Evolutionary conservation across 2,113 vertebrate genomes (phyloP), one percentile per base, ranked within the genome.

Genomic region (Python bivittatus): DNA sequence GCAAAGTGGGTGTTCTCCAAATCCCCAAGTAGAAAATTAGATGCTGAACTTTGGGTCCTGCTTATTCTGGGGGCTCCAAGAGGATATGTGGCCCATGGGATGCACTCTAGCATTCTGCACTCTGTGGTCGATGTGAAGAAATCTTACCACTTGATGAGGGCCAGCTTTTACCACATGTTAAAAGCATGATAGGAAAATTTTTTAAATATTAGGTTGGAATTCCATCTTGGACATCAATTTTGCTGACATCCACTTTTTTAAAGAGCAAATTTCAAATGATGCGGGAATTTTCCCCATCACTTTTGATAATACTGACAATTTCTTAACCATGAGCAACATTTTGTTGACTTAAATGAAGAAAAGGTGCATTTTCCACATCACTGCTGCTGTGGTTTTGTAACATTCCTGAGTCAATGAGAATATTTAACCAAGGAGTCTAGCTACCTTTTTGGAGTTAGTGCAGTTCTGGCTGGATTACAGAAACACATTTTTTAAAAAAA

Each of bases 401-500:
- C 95, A 92, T 79, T 38, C 17, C 33, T 79, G 33, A 79, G 17
- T 79, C 17, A 42, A 15, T 79, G 68, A 79, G 72, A 79, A 79
- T 2, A 9, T 42, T 79, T 97, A 97, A 96, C 97, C 96, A 97
- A 93, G 96, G 96, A 92, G 96, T 97, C 97, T 98, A 96, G 96
- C 96, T 98, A 97, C 96, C 94, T 98, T 97, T 96, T 96, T 97
- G 96, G 96, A 97, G 95, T 96, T 97, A 97, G 94, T 97, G 94
- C 88, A 72, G 88, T 97, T 95, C 96, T 97, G 97, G 95, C 96
- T 90, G 27, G 95, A 96, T 97, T 97, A 97, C 96, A 97, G 96
- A 96, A 98, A 96, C 96, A 97, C 96, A 97, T 96, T 95, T 95
- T 58, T 94, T 94, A 96, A 96, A 94, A 84, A 86, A 52, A 60